Evolutionary conservation across 1,140 invertebrate species (phyloP).

Genomic region (Frieseomelitta varia): DNA sequence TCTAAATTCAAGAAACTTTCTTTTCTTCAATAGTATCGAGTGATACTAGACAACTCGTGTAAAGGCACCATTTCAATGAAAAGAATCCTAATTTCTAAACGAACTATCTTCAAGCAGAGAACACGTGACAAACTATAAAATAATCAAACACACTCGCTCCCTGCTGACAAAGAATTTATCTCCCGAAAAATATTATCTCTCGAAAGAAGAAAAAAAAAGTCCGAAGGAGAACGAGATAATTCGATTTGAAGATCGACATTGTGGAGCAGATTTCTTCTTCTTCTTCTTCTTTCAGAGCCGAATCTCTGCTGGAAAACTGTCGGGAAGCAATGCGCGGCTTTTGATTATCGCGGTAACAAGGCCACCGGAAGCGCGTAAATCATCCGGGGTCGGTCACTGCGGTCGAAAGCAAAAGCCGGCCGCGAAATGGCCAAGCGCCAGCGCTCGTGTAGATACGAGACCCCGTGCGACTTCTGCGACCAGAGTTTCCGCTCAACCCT

Average conservation of each 20-base stretch:
- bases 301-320: background rate
- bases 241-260: background rate
- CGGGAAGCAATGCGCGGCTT: conserved; percentile 19
- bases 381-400: conserved; percentile 41
- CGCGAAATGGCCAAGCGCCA: conserved; percentile 28
- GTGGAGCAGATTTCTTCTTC: conserved; percentile 1
- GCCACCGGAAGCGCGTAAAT: conserved; percentile 63
- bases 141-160: background rate
- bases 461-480: conserved; percentile 5
- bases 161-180: background rate
- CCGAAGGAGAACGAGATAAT: background rate
- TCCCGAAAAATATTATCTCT: background rate
- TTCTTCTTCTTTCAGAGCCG: no score
- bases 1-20: background rate
- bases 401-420: conserved; percentile 35
- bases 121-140: no score
- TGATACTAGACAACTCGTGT: no score
- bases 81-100: no score
- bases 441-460: conserved; percentile 30
- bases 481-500: conserved; percentile 25
- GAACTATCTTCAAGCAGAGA: no score
- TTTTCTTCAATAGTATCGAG: background rate
- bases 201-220: background rate
- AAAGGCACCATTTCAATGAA: no score
- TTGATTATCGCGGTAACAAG: conserved; percentile 52